Conservation (phyloP, 2,113 vertebrate genomes). For the Pachycephala philippinensis region DNA sequence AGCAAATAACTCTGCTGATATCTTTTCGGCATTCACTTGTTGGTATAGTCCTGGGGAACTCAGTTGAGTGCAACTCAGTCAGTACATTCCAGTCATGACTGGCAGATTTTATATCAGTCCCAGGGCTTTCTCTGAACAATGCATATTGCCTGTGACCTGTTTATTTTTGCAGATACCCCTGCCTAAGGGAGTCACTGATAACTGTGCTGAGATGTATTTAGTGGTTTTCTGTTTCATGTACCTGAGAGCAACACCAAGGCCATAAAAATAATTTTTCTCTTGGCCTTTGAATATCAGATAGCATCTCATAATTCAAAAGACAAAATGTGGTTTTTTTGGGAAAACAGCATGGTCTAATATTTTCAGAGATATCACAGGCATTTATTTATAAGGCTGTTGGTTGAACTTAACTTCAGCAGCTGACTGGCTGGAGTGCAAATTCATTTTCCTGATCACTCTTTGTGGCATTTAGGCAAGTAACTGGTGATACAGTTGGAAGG, state of each 20-base stretch:
- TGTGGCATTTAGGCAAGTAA: not conserved
- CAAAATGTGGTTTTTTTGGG: not conserved
- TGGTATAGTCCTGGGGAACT: not conserved
- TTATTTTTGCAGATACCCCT: not conserved
- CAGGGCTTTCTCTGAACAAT: not conserved
- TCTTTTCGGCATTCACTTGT: not conserved
- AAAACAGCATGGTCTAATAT: not conserved
- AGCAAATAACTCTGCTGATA: not conserved
- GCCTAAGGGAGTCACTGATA: not conserved
- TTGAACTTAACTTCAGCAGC: not conserved
- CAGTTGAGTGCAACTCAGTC: not conserved
- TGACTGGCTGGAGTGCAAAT: not conserved
- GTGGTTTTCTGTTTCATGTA: not conserved
- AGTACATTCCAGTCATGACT: not conserved
- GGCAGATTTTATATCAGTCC: not conserved
- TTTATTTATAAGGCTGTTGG: not conserved
- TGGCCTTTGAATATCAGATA: not conserved
- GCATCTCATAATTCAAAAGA: not conserved
- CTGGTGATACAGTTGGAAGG: not conserved
- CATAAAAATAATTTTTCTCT: not conserved
- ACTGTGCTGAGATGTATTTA: not conserved
- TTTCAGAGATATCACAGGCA: not conserved
- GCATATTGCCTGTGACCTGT: not conserved
- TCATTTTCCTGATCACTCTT: not conserved
- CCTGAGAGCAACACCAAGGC: not conserved